Percentiles rank a stretch among this genome's conserved stretches.
Conservation (phyloP, 2,888 invertebrate genomes). For the Pandemis corylana region DNA sequence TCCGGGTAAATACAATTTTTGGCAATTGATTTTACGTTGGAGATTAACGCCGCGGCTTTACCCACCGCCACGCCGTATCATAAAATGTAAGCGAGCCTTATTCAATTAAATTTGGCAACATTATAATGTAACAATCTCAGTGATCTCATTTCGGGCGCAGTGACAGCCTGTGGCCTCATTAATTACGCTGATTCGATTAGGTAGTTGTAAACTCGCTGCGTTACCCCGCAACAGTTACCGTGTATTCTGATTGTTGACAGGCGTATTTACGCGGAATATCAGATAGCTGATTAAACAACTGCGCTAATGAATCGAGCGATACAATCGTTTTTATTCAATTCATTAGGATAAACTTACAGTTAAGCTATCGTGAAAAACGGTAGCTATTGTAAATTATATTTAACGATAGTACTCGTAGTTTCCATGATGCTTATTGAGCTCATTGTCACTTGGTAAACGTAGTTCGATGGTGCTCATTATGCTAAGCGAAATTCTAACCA, state of each 20-base stretch:
- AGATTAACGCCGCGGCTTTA: slow-evolving; percentile 80
- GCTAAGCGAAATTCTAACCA: slow-evolving; percentile 21
- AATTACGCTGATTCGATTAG: slow-evolving; percentile 65
- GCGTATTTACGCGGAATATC: slow-evolving; percentile 26
- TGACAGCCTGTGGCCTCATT: slow-evolving; percentile 62
- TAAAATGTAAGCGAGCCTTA: slow-evolving; percentile 83
- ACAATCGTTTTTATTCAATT: not conserved
- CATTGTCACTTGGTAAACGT: slow-evolving; percentile 18
- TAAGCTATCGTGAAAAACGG: not conserved
- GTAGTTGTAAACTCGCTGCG: slow-evolving; percentile 43
- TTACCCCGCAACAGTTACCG: not conserved
- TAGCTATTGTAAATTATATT: not conserved
- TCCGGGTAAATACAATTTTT: slow-evolving; percentile 74
- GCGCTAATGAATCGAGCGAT: slow-evolving; percentile 24
- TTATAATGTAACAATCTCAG: slow-evolving; percentile 76
- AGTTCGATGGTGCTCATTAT: slow-evolving; percentile 28
- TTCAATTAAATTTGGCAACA: slow-evolving; percentile 82
- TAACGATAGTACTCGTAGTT: too few relatives aligned
- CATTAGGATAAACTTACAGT: not conserved
- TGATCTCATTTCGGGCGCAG: slow-evolving; percentile 70
- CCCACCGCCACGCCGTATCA: slow-evolving; percentile 65
- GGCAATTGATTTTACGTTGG: slow-evolving; percentile 79
- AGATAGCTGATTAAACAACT: slow-evolving; percentile 23
- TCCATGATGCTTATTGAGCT: not conserved
- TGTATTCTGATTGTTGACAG: slow-evolving; percentile 21